Conservation (phyloP, 2,888 invertebrate species). For the Pristionchus exspectatus region DNA sequence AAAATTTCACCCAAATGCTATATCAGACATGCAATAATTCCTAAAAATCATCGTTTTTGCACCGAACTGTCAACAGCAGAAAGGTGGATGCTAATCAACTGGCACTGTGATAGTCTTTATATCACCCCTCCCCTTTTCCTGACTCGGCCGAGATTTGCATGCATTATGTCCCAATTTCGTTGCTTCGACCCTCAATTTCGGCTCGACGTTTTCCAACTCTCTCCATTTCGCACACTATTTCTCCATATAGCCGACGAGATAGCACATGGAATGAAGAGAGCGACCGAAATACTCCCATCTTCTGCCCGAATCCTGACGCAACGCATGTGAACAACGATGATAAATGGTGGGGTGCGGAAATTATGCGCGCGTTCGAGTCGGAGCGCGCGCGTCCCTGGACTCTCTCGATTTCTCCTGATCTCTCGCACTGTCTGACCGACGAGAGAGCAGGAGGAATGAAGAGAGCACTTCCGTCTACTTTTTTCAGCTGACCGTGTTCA, state of each 20-base stretch:
- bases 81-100: not conserved
- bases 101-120: not conserved
- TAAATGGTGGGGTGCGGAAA: conserved; percentile 15
- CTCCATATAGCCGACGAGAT: not conserved
- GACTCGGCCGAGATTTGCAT: not conserved
- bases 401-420: not conserved
- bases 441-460: not conserved
- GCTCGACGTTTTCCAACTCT: not conserved
- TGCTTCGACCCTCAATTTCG: not conserved
- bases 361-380: not conserved
- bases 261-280: not conserved
- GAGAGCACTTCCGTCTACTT: not conserved
- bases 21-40: not conserved
- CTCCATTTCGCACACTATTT: not conserved
- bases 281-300: not conserved
- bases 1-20: not conserved
- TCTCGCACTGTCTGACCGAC: not conserved
- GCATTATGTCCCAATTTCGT: conserved; percentile 5
- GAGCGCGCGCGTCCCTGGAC: too few species aligned
- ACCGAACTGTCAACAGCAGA: not conserved
- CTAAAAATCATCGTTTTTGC: not conserved
- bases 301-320: not conserved
- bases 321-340: not conserved
- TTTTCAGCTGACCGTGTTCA: not conserved
- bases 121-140: not conserved